Base-by-base conservation (phyloP, 2,113 vertebrate species). In the Morone saxatilis region DNA sequence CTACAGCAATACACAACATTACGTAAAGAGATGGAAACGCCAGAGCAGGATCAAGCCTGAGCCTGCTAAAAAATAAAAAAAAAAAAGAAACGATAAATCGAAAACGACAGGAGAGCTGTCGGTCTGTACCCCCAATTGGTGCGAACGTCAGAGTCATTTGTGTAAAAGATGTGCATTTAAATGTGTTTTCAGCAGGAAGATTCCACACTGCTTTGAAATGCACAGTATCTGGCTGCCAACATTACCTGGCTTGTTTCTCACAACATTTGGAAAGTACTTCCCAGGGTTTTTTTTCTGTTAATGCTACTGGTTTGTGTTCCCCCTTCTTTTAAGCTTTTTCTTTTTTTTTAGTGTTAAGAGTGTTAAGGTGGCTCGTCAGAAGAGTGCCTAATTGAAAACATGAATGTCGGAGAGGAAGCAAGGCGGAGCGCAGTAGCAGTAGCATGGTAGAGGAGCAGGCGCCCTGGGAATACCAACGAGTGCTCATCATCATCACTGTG, bases 401-500 rank as follows among this genome's bases (percentile, higher is more conserved):
- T 76, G 87, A 90, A 94, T 90, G 92, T 94, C 91, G 91, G 89
- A 67, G 84, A 85, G 81, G 80, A 85, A 87, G 83, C 16, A 47
- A 83, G 81, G 77, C 70, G 81, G 48, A 73, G 76, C 38, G 45
- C 12, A 12, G 75, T 57, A 47, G 45, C 45, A 13, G 1, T 13
- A 59, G 61, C 59, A 79, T 7, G 69, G 70, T 45, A 20, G 85
- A 87, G 80, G 70, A 83, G 85, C 60, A 81, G 61, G 65, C 71
- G 25, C 60, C 41, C 17, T 41, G 88, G 85, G 89, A 92, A 93
- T 91, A 88, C 80, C 87, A 90, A 91, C 83, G 70, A 94, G 86
- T 1, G 14, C 80, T 86, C 70, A 87, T 92, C 87, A 89, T 86
- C 68, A 80, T 83, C 63, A 3, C 69, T 69, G 78, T 86, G 74